Evolutionary conservation across 2,888 invertebrate genomes (phyloP).

Genomic region (Laothoe populi): DNA sequence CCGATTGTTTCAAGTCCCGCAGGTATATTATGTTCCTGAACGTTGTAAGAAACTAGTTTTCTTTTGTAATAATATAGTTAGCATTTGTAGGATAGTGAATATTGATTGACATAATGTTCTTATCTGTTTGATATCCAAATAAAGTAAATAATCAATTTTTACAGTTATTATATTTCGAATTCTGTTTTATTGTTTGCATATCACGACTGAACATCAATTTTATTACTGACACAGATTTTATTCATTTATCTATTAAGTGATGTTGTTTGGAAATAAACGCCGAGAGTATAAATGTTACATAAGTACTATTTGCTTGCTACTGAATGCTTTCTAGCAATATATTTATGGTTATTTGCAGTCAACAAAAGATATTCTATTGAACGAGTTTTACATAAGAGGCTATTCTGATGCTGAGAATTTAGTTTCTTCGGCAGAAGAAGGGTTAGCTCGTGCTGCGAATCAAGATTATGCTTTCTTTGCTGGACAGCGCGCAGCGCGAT

Average conservation of each 20-base stretch:
- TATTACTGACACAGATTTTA: not conserved
- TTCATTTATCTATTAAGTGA: not conserved
- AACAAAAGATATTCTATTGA: constrained; percentile 80
- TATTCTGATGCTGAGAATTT: constrained; percentile 79
- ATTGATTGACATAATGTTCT: not conserved
- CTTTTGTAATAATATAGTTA: too few species aligned
- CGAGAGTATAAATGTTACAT: too few species aligned
- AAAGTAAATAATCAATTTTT: not conserved
- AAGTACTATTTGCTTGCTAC: too few species aligned
- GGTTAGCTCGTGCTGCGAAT: constrained; percentile 80
- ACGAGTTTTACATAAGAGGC: constrained; percentile 82
- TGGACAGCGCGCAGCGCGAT: constrained; percentile 84
- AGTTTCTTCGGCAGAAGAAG: constrained; percentile 79
- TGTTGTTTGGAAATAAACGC: too few species aligned
- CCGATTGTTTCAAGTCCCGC: too few species aligned
- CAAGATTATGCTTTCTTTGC: constrained; percentile 87
- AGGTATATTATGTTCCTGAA: too few species aligned
- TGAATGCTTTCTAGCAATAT: too few species aligned
- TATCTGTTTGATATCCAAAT: not conserved
- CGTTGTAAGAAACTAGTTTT: too few species aligned
- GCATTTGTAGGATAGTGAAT: too few species aligned
- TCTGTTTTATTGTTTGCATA: not conserved
- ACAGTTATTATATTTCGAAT: not conserved
- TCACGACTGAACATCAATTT: not conserved
- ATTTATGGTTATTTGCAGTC: constrained; percentile 62